These are phyloP conservation scores for Amphipyra tragopoginis DNA, from an alignment of 2,888 invertebrate species.

Conservation along the genomic window DNA sequence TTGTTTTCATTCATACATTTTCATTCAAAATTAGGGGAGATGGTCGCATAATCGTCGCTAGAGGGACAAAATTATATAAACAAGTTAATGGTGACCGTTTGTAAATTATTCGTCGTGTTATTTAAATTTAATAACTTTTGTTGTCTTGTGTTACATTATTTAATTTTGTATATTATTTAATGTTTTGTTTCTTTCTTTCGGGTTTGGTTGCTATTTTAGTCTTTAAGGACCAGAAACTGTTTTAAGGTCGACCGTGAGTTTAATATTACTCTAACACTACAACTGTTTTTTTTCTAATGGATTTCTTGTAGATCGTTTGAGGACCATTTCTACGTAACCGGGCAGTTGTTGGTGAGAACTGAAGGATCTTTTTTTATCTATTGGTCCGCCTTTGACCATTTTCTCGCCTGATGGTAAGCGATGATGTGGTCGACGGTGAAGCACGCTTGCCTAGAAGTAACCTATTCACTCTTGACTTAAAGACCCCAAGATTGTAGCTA, in stretches of 20 bases:
- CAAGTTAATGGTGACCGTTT: conserved; percentile 16
- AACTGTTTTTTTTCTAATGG: no score
- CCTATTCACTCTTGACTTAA: no score
- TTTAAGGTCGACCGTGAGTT: background rate
- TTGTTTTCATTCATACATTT: conserved; percentile 17
- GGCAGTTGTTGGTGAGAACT: no score
- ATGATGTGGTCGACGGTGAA: no score
- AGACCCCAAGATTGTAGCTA: no score
- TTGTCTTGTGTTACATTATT: conserved; percentile 20
- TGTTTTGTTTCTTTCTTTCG: background rate
- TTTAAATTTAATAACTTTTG: conserved; percentile 24
- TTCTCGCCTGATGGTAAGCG: no score
- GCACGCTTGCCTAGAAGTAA: no score
- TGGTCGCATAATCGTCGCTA: conserved; percentile 39
- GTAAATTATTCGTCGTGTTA: conserved; percentile 43
- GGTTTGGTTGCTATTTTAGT: conserved; percentile 2
- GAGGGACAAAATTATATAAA: conserved; percentile 50
- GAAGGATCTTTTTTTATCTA: no score
- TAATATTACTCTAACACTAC: no score
- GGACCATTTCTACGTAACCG: no score
- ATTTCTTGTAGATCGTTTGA: no score
- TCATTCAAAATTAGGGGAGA: conserved; percentile 30
- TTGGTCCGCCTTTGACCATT: no score
- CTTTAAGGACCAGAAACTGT: background rate
- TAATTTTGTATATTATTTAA: conserved; percentile 15